A percentile compares a stretch with the other conserved stretches of the same genome.
phyloP scores from a whole-genome alignment of 1,140 invertebrate species.

The Samia ricini region DNA sequence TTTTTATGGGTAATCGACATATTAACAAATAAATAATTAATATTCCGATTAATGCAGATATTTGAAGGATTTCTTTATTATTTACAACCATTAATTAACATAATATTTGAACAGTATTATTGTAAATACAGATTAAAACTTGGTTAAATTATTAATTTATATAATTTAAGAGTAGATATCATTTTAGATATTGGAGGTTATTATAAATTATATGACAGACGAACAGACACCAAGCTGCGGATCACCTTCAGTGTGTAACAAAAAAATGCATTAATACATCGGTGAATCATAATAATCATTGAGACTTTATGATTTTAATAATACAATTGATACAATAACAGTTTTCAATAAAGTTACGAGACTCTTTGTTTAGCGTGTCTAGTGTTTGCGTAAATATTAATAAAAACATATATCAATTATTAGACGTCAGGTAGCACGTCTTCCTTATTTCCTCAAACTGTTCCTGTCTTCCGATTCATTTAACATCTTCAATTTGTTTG shows the following conservation, averaged over 20 bases:
- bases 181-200: not conserved
- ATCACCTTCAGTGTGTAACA: not conserved
- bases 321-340: no score
- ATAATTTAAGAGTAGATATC: no score
- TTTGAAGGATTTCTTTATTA: not conserved
- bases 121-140: not conserved
- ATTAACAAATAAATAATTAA: not conserved
- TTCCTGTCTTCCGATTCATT: no score
- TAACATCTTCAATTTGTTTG: no score
- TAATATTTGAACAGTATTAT: not conserved
- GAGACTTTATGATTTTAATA: not conserved
- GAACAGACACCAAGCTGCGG: not conserved
- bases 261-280: not conserved
- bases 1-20: not conserved
- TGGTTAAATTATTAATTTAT: not conserved
- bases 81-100: not conserved
- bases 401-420: not conserved
- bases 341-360: no score
- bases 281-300: not conserved
- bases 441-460: no score
- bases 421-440: no score
- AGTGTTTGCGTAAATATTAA: not conserved
- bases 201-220: not conserved
- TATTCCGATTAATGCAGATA: not conserved
- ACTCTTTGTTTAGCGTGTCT: no score